Conservation (phyloP, 2,113 vertebrate genomes). For the Halcyon malimbica region DNA sequence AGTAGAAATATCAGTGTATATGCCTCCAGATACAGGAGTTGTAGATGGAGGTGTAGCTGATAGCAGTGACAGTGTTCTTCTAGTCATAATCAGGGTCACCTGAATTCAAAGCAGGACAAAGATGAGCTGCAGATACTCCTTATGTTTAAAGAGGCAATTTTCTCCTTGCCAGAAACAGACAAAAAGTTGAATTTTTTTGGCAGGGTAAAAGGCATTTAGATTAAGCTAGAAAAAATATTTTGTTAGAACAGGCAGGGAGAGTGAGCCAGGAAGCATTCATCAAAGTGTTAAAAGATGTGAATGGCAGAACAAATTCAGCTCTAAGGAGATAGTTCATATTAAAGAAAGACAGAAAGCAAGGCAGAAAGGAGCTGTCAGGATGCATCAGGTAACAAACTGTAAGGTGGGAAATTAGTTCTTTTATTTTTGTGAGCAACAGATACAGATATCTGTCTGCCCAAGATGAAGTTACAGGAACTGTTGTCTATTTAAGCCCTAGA, state of each 20-base stretch:
- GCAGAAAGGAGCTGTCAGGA: background rate
- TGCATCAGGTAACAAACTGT: background rate
- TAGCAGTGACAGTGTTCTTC: background rate
- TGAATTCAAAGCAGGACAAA: background rate
- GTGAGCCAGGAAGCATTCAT: background rate
- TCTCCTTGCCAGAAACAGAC: background rate
- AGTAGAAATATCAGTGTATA: background rate
- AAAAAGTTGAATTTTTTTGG: background rate
- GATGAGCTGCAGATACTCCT: background rate
- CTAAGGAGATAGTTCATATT: background rate
- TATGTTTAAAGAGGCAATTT: background rate
- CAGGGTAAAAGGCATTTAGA: background rate
- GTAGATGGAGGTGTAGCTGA: background rate
- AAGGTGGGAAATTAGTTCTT: background rate
- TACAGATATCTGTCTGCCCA: background rate
- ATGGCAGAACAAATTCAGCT: background rate
- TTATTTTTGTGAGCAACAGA: background rate
- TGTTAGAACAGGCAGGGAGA: background rate
- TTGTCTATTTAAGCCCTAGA: background rate
- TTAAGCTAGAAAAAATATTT: background rate
- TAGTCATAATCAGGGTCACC: background rate
- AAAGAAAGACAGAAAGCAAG: background rate
- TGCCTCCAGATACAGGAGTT: background rate
- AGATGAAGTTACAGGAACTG: background rate
- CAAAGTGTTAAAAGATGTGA: background rate